Evolutionary conservation across 2,888 invertebrate species (phyloP), one percentile per base, ranked within the genome.

Genomic region (Idaea straminata): DNA sequence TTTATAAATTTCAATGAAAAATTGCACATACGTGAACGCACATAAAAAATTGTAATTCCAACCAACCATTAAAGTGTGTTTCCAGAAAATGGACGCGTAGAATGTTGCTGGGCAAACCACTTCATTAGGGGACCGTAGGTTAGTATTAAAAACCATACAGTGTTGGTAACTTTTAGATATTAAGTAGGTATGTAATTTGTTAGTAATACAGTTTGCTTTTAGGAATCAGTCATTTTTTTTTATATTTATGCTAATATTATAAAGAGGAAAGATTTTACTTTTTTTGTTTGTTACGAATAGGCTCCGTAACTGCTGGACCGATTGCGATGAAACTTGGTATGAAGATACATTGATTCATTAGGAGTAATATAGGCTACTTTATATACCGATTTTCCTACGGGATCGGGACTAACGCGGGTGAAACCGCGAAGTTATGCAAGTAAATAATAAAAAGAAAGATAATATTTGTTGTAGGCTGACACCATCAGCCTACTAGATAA

Each of bases 1-100:
- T 88, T 87, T 87, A 83, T 25, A 82, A 84, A 87, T 83, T 91
- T 89, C 86, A 90, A 89, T 90, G 90, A 90, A 89, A 88, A 89
- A 86, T 91, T 88, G 85, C 89, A 85, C 81, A 77, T 81, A 81
- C 80, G 79, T 81, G 75, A 77, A 75, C 73, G 74, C 65, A 58
- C 65, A 74, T 77, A 80, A 89, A 87, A 87, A 89, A 85, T 82
- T 78, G 79, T 76, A 86, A 88, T 91, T 87, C 89, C 86, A 77
- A 75, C 74, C 76, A 74, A 75, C 81, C 81, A 82, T 87, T 86
- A 86, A 84, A 84, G 84, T 83, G 82, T 78, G 85, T 89, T 91
- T 86, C 86, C 88, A 88, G 91, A 90, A 91, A 86, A 85, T 87
- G 83, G 80, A 78, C 74, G 76, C 66, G 71, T 70, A 88, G 90